Evolutionary conservation across 2,797 vertebrate species (phyloP).

Genomic region (Myotis vivesi): DNA sequence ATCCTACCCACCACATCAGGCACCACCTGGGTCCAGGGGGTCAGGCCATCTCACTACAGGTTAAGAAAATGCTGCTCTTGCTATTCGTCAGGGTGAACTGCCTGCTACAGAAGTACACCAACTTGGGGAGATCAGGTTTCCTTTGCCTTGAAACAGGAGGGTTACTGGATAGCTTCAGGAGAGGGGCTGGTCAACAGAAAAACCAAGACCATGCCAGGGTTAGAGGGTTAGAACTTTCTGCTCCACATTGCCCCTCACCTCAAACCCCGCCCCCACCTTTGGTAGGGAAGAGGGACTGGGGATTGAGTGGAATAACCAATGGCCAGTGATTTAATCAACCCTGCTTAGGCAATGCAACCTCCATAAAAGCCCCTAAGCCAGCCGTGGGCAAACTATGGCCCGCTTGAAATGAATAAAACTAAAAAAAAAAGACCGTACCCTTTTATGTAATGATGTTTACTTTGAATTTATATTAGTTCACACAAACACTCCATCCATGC

Average conservation of each 20-base stretch:
- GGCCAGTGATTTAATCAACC: neutral
- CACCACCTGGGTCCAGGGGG: neutral
- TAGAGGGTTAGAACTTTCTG: neutral
- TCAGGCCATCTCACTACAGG: accelerated
- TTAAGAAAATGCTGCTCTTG: neutral
- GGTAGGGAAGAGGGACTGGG: too few species aligned
- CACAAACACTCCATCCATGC: too few species aligned
- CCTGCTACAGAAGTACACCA: neutral
- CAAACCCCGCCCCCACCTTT: neutral
- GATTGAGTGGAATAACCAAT: neutral
- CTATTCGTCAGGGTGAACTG: too few species aligned
- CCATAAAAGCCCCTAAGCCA: neutral
- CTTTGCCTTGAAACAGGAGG: neutral
- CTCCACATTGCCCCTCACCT: neutral
- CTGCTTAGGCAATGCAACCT: neutral
- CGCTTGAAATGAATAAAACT: too few species aligned
- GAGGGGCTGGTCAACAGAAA: neutral
- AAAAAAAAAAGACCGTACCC: too few species aligned
- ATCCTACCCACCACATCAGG: neutral
- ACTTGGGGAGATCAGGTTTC: neutral
- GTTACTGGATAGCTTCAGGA: neutral
- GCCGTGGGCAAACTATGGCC: too few species aligned
- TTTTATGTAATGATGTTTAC: too few species aligned
- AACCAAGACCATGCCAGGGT: neutral
- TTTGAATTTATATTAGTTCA: too few species aligned